A percentile compares a stretch with the other conserved stretches of the same genome.
Conservation (phyloP, 2,113 vertebrate species). For the Ibidorhyncha struthersii region DNA sequence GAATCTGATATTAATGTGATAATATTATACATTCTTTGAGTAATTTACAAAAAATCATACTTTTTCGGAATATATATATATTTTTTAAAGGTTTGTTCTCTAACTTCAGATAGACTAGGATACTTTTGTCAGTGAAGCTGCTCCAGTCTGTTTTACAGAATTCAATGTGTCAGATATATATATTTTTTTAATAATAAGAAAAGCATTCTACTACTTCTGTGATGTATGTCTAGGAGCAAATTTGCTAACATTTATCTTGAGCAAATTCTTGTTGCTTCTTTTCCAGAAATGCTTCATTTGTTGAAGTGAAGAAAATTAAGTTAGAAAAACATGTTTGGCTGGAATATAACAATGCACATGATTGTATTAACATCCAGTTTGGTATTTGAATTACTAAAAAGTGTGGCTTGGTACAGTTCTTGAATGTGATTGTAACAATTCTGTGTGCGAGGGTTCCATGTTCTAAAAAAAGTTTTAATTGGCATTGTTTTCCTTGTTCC, state of each 20-base stretch:
- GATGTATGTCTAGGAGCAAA: not conserved
- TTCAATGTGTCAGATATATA: not conserved
- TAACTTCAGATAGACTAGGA: not conserved
- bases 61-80: not conserved
- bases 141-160: not conserved
- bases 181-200: not conserved
- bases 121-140: not conserved
- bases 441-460: not conserved
- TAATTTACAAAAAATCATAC: not conserved
- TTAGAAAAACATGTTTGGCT: not conserved
- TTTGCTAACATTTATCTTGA: not conserved
- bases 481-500: not conserved
- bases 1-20: not conserved
- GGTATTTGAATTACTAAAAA: not conserved
- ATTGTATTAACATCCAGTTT: not conserved
- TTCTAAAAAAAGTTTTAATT: not conserved
- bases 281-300: not conserved
- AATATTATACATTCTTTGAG: not conserved
- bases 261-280: not conserved
- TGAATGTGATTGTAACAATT: not conserved
- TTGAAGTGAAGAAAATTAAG: not conserved
- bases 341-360: rapidly evolving
- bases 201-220: not conserved
- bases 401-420: not conserved
- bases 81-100: not conserved